phyloP scores from a whole-genome alignment of 2,888 invertebrate species.

The Campoplex capitator region DNA sequence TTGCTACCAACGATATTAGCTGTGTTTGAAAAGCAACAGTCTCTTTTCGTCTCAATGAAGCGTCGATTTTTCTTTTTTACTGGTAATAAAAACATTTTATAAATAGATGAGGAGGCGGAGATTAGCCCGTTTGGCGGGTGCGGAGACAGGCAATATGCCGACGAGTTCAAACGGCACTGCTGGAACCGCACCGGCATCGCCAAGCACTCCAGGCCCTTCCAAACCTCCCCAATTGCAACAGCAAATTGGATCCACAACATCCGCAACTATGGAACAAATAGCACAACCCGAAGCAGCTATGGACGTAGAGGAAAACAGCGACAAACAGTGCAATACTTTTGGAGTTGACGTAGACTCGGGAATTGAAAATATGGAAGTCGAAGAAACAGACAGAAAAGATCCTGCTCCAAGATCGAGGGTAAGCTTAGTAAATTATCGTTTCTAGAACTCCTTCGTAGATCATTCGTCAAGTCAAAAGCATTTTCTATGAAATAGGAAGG shows the following conservation, averaged over 20 bases:
- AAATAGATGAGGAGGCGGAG: constrained; percentile 90
- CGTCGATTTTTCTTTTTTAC: constrained; percentile 74
- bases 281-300: constrained; percentile 83
- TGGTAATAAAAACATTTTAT: constrained; percentile 48
- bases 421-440: constrained; percentile 51
- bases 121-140: constrained; percentile 89
- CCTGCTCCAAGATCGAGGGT: constrained; percentile 80
- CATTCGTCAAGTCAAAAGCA: no score
- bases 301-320: constrained; percentile 87
- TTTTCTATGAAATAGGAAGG: no score
- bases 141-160: constrained; percentile 86
- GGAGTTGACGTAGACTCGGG: constrained; percentile 89
- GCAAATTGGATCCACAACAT: constrained; percentile 59
- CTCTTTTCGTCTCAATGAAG: constrained; percentile 31
- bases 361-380: constrained; percentile 91
- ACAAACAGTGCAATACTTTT: constrained; percentile 85
- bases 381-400: constrained; percentile 84
- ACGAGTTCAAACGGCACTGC: constrained; percentile 77
- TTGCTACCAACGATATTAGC: neutral
- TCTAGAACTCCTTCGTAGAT: neutral
- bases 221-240: constrained; percentile 75
- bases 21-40: neutral
- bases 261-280: constrained; percentile 62
- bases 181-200: constrained; percentile 83
- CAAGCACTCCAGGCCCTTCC: constrained; percentile 84